phyloP scores from a whole-genome alignment of 1,140 invertebrate genomes.

The Linepithema humile region DNA sequence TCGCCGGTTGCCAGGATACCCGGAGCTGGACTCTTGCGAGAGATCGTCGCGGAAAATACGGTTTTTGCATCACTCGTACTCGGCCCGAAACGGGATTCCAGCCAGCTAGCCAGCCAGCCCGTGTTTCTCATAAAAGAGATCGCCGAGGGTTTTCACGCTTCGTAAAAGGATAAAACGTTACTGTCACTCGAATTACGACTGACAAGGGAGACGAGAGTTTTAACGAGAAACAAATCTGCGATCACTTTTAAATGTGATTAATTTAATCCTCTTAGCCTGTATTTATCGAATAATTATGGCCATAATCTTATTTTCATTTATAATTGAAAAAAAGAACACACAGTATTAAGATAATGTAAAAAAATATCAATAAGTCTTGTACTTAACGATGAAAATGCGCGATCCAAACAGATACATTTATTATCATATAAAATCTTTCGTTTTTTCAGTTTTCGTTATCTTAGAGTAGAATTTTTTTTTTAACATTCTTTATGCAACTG shows the following conservation, averaged over 20 bases:
- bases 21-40: constrained; percentile 53
- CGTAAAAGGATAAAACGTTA: constrained; percentile 20
- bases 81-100: constrained; percentile 50
- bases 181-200: constrained; percentile 13
- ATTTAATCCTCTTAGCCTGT: background rate
- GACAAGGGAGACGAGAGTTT: background rate
- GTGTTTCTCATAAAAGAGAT: constrained; percentile 56
- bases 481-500: background rate
- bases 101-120: background rate
- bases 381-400: background rate
- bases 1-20: constrained; percentile 71
- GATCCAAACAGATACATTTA: background rate
- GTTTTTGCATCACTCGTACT: constrained; percentile 60
- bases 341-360: background rate
- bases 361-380: background rate
- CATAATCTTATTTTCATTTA: background rate
- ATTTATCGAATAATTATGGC: background rate
- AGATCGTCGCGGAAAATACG: constrained; percentile 66
- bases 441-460: too few species aligned
- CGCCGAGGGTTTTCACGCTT: constrained; percentile 64
- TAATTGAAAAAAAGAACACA: background rate
- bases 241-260: background rate
- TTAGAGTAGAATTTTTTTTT: too few species aligned
- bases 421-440: too few species aligned
- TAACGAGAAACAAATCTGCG: constrained; percentile 31